Percentiles rank a stretch among this genome's conserved stretches.
Evolutionary conservation across 2,888 invertebrate genomes (phyloP).

Genomic region (Tachystola acroxantha): DNA sequence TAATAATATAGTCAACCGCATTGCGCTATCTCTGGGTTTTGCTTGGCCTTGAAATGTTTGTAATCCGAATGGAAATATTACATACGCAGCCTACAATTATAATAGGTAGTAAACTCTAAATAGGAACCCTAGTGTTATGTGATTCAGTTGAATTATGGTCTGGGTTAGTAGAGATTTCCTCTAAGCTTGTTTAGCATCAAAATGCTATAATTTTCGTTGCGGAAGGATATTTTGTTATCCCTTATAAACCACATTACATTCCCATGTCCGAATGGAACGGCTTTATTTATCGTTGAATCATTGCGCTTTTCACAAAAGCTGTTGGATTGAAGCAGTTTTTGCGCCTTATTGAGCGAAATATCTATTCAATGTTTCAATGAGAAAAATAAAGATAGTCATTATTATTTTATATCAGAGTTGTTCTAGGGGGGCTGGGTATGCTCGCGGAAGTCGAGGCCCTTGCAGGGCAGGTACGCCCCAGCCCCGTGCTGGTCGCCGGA

Average conservation of each 20-base stretch:
- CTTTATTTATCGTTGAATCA: slow-evolving; percentile 22
- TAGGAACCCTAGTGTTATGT: not conserved
- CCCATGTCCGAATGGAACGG: slow-evolving; percentile 17
- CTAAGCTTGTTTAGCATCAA: slow-evolving; percentile 28
- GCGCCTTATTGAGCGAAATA: slow-evolving; percentile 11
- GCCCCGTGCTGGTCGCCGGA: too few relatives aligned
- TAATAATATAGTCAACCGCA: slow-evolving; percentile 36
- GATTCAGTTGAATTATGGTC: slow-evolving; percentile 9
- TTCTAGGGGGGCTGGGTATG: too few relatives aligned
- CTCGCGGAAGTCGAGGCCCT: too few relatives aligned
- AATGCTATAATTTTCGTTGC: slow-evolving; percentile 27
- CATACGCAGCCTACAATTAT: slow-evolving; percentile 12
- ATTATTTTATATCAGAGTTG: too few relatives aligned
- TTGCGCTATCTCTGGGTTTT: slow-evolving; percentile 13
- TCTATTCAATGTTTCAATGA: slow-evolving; percentile 6
- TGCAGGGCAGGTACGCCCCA: too few relatives aligned
- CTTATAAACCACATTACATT: slow-evolving; percentile 21
- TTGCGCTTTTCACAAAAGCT: slow-evolving; percentile 17
- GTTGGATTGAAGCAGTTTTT: slow-evolving; percentile 10
- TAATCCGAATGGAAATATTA: too few relatives aligned
- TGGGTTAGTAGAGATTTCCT: slow-evolving; percentile 18
- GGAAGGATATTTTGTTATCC: slow-evolving; percentile 26
- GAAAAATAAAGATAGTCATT: not conserved
- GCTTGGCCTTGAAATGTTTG: too few relatives aligned
- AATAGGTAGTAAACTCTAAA: slow-evolving; percentile 1